phyloP scores from a whole-genome alignment of 1,140 invertebrate species.

The Ceratosolen solmsi region DNA sequence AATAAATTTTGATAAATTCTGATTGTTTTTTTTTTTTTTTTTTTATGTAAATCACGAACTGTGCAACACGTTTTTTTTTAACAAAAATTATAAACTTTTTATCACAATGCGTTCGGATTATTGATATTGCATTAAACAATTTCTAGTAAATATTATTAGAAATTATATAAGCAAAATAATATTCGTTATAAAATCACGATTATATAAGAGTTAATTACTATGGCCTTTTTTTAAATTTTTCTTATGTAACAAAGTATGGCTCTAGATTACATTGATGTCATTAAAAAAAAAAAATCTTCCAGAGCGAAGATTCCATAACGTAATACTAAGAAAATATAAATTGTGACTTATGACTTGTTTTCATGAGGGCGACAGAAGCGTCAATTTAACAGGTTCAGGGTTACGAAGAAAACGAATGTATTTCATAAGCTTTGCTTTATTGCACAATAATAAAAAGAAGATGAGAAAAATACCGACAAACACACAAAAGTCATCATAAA shows the following conservation, averaged over 20 bases:
- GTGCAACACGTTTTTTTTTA: not conserved
- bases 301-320: not conserved
- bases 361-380: conserved; percentile 20
- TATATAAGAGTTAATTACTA: not conserved
- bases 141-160: not conserved
- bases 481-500: conserved; percentile 15
- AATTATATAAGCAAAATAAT: not conserved
- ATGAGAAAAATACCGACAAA: not conserved
- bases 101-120: not conserved
- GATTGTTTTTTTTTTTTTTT: not conserved
- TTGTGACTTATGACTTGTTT: conserved; percentile 14
- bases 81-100: not conserved
- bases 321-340: conserved; percentile 22
- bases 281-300: conserved; percentile 1
- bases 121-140: not conserved
- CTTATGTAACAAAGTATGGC: not conserved
- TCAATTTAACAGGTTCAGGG: conserved; percentile 46
- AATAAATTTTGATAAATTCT: not conserved
- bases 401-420: conserved; percentile 34
- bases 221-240: not conserved
- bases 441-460: conserved; percentile 1
- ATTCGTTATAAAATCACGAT: not conserved
- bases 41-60: not conserved
- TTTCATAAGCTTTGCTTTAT: conserved; percentile 44
- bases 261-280: not conserved